Evolutionary conservation across 37 sponge, comb jelly and placozoan genomes (phyloP), one percentile per base, ranked within the genome.

Genomic region (Mnemiopsis leidyi): DNA sequence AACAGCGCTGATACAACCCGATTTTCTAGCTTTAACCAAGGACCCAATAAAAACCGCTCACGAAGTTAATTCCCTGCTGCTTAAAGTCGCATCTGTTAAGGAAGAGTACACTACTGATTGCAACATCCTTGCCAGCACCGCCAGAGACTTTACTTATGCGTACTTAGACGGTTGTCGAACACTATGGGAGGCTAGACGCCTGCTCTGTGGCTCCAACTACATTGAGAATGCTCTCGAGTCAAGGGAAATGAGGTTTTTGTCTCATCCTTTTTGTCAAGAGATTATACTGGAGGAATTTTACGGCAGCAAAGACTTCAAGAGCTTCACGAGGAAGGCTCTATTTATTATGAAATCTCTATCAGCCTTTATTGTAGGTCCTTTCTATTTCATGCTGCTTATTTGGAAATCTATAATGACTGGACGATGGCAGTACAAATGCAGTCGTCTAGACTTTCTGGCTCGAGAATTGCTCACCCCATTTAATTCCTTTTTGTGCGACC

Each of bases 231-330:
- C 90, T 13, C 40, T 85, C 2, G 90, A 85, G 40, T 7, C 90
- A 28, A 37, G 23, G 39, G 90, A 85, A 38, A 85, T 39, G 23
- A 40, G 21, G 26, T 85, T 85, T 39, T 13, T 85, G 26, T 13
- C 90, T 0, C 90, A 85, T 85, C 90, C 90, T n/a, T 85, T 85
- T 33, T 85, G 90, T 39, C 90, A 85, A 26, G 90, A 85, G 24
- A 85, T 85, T 3, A 18, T 85, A 3, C 61, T 40, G 2, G 90
- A 85, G 48, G 90, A 85, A 5, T 85, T 85, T 39, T 85, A 85
- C 39, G 90, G 90, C 3, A 39, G 28, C 24, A 28, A 39, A 25
- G 48, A 77, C 18, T 32, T 31, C 36, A 77, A 77, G 35, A 77
- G 79, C 32, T 16, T 3, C 32, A 32, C 1, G 3, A 85, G n/a